phyloP scores from a whole-genome alignment of 2,888 invertebrate genomes.

The Mystacides longicornis region DNA sequence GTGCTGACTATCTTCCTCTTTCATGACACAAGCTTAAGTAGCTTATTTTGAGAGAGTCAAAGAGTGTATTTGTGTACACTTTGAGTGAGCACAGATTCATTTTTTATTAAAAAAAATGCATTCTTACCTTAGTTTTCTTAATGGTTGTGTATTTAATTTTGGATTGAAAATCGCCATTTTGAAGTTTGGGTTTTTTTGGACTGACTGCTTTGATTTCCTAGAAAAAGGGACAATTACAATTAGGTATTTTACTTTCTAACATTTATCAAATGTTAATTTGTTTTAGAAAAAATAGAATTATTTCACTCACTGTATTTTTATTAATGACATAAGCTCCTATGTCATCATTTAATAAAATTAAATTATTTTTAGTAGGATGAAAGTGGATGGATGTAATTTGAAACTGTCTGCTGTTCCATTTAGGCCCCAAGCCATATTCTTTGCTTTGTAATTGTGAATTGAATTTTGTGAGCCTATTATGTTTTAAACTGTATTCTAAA shows the following conservation, averaged over 20 bases:
- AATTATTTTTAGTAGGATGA: slow-evolving; percentile 54
- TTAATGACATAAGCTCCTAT: slow-evolving; percentile 56
- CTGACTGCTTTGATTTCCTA: background rate
- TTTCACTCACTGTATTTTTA: slow-evolving; percentile 41
- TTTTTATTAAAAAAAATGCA: too few relatives aligned
- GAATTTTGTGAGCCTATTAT: slow-evolving; percentile 57
- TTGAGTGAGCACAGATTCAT: too few relatives aligned
- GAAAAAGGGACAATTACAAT: background rate
- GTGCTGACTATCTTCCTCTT: too few relatives aligned
- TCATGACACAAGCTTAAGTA: too few relatives aligned
- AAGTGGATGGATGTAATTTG: slow-evolving; percentile 56
- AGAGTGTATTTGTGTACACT: too few relatives aligned
- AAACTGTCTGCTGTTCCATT: slow-evolving; percentile 52
- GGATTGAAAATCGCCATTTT: background rate
- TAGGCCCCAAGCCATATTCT: slow-evolving; percentile 38
- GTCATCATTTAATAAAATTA: slow-evolving; percentile 68
- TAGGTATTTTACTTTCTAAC: background rate
- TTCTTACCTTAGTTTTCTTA: background rate
- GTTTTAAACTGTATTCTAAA: slow-evolving; percentile 64
- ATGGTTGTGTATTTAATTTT: background rate
- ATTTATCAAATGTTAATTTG: background rate
- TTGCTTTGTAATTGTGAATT: slow-evolving; percentile 46
- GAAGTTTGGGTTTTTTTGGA: background rate
- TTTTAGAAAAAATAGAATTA: background rate
- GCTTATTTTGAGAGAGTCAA: too few relatives aligned